phyloP scores from a whole-genome alignment of 2,113 vertebrate species.

The Vidua chalybeata region DNA sequence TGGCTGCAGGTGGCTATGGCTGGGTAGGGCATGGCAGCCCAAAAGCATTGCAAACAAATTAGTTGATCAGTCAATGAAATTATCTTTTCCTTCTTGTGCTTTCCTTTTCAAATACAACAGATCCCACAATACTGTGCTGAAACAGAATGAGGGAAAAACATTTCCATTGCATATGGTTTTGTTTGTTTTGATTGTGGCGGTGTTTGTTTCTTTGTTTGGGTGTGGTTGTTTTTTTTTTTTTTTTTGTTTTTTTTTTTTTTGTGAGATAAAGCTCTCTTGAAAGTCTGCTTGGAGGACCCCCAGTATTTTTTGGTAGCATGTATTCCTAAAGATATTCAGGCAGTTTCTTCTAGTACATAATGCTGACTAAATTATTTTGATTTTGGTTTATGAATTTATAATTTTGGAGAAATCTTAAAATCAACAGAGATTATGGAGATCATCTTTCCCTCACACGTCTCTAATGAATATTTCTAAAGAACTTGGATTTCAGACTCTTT shows the following conservation, averaged over 20 bases:
- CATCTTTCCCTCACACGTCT: not conserved
- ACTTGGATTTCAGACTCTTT: not conserved
- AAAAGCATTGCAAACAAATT: not conserved
- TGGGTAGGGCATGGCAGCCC: not conserved
- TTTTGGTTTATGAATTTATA: not conserved
- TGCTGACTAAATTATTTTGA: not conserved
- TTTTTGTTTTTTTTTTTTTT: not conserved
- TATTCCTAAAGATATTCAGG: not conserved
- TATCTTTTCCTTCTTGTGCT: not conserved
- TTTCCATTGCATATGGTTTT: not conserved
- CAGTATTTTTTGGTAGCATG: not conserved
- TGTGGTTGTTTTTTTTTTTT: too few relatives aligned
- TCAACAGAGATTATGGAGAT: not conserved
- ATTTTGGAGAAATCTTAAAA: not conserved
- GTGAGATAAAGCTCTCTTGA: not conserved
- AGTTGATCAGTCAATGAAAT: not conserved
- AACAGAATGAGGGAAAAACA: not conserved
- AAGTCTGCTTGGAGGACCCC: not conserved
- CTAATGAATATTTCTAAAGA: not conserved
- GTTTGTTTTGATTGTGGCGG: not conserved
- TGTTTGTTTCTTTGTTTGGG: not conserved
- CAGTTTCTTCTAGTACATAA: not conserved
- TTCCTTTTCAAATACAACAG: not conserved
- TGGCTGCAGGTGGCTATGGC: not conserved
- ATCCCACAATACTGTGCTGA: not conserved